Conservation (phyloP, 2,888 invertebrate species). For the Leptothorax acervorum region DNA sequence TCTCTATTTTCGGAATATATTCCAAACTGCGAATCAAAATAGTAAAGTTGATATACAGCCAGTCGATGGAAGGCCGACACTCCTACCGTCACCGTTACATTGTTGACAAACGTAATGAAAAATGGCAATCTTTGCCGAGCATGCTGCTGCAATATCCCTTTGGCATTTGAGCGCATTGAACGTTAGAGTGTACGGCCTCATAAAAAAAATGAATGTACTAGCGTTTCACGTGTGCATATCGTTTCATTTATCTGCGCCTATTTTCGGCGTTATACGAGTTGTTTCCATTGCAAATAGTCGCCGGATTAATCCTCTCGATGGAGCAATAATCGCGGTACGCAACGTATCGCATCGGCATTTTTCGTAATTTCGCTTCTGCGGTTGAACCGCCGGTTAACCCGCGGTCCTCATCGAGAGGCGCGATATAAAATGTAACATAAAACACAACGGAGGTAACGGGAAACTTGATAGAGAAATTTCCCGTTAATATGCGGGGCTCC, state of each 20-base stretch:
- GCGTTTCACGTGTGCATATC: neutral
- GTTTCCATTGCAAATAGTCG: neutral
- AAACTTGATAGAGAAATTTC: constrained; percentile 26
- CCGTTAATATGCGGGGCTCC: constrained; percentile 17
- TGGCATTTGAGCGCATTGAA: constrained; percentile 6
- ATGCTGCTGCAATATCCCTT: constrained; percentile 2
- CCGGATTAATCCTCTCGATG: constrained; percentile 24
- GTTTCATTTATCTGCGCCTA: neutral
- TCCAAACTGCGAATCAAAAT: neutral
- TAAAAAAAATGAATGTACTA: constrained; percentile 2
- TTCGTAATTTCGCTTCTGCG: neutral
- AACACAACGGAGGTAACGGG: neutral
- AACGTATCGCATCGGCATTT: neutral
- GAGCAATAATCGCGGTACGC: constrained; percentile 8
- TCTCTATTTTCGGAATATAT: neutral
- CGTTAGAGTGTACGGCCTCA: neutral
- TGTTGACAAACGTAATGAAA: constrained; percentile 30
- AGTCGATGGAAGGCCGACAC: neutral
- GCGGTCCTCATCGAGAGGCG: neutral
- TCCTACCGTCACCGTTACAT: neutral
- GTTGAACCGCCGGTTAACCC: too few relatives aligned
- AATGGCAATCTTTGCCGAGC: constrained; percentile 31
- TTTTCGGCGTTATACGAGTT: neutral
- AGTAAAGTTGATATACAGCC: neutral
- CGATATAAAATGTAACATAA: neutral